Evolutionary conservation across 53 echinoderm and acorn worm genomes (phyloP).

Genomic region (Echinarachnius parma): DNA sequence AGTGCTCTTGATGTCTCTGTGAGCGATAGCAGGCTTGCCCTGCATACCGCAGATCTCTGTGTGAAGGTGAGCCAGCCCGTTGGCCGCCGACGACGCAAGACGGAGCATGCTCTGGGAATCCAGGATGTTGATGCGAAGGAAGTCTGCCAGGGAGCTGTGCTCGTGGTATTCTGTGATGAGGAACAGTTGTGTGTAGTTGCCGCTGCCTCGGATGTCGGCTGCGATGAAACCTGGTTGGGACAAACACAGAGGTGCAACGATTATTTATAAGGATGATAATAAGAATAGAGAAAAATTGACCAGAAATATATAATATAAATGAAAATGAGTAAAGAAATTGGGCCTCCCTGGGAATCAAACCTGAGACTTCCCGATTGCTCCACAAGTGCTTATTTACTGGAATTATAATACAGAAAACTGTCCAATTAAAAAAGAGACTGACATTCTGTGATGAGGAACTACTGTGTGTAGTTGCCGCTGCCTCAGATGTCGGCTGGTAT

Average conservation of each 20-base stretch:
- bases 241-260: too few relatives aligned
- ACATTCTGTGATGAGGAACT: slow-evolving; percentile 88
- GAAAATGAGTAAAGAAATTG: too few relatives aligned
- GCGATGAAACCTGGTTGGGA: slow-evolving; percentile 77
- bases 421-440: too few relatives aligned
- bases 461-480: slow-evolving; percentile 90
- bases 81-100: slow-evolving; percentile 78
- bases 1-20: slow-evolving; percentile 77
- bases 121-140: slow-evolving; percentile 73
- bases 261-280: too few relatives aligned
- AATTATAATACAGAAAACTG: too few relatives aligned
- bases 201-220: slow-evolving; percentile 93
- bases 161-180: slow-evolving; percentile 98
- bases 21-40: slow-evolving; percentile 95
- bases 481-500: slow-evolving; percentile 97
- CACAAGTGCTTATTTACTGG: too few relatives aligned
- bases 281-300: too few relatives aligned
- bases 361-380: too few relatives aligned
- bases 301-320: too few relatives aligned
- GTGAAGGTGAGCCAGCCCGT: slow-evolving; percentile 88
- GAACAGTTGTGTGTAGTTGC: slow-evolving; percentile 91
- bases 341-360: too few relatives aligned
- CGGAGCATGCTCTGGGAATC: slow-evolving; percentile 69
- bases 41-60: slow-evolving; percentile 98
- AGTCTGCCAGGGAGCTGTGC: slow-evolving; percentile 76